Evolutionary conservation across 2,888 invertebrate genomes (phyloP).

Genomic region (Xestia c-nigrum): DNA sequence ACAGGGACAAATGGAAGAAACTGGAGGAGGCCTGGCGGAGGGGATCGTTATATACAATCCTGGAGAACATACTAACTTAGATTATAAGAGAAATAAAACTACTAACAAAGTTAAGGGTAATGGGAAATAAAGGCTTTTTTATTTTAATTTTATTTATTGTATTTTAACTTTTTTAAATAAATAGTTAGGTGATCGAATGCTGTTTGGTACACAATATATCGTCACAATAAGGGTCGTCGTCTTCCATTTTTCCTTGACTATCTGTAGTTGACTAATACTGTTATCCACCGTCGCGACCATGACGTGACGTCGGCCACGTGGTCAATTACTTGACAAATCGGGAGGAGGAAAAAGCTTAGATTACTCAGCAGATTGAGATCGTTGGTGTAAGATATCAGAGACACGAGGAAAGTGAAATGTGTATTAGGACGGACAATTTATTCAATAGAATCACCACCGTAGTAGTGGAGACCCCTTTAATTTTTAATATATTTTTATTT

Average conservation of each 20-base stretch:
- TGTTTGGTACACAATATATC: not conserved
- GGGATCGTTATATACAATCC: no score
- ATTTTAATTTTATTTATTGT: no score
- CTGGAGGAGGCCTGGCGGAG: no score
- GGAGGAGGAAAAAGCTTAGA: slow-evolving; percentile 33
- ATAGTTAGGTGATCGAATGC: not conserved
- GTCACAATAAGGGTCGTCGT: not conserved
- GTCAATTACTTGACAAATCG: slow-evolving; percentile 44
- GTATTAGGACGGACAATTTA: not conserved
- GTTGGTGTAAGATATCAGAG: slow-evolving; percentile 23
- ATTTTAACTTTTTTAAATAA: no score
- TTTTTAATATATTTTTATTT: no score
- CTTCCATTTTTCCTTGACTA: not conserved
- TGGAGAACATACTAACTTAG: no score
- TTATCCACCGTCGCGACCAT: not conserved
- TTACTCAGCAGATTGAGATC: slow-evolving; percentile 38
- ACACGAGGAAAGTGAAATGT: slow-evolving; percentile 1
- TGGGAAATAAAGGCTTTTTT: no score
- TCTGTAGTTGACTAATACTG: slow-evolving; percentile 7
- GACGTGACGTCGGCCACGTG: slow-evolving; percentile 20
- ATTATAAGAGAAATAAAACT: no score
- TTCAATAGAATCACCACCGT: not conserved
- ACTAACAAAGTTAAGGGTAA: no score
- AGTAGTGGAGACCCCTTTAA: no score
- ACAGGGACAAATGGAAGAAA: no score